Percentiles rank a stretch among this genome's conserved stretches.
Evolutionary conservation across 1,140 invertebrate genomes (phyloP).

Genomic region (Chlorops oryzae): DNA sequence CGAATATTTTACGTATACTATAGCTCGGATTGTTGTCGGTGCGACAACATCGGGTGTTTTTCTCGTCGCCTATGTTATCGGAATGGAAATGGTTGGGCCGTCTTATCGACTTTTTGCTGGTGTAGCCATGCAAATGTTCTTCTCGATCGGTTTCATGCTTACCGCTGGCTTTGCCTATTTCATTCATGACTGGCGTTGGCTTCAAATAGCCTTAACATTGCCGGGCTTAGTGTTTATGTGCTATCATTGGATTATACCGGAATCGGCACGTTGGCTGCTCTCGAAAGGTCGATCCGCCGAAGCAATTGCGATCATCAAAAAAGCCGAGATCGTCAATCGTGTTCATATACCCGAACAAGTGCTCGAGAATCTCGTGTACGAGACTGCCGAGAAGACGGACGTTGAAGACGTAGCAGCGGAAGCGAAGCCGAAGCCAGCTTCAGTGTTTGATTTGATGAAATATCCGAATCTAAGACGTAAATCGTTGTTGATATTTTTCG

Average conservation of each 20-base stretch:
- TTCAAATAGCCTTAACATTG: conserved; percentile 67
- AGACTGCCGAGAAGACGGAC: conserved; percentile 39
- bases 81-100: conserved; percentile 77
- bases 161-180: conserved; percentile 68
- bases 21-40: conserved; percentile 64
- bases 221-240: conserved; percentile 64
- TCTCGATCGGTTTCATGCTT: conserved; percentile 69
- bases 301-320: conserved; percentile 63
- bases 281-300: conserved; percentile 65
- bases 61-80: conserved; percentile 72
- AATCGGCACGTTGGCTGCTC: conserved; percentile 75
- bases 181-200: conserved; percentile 66
- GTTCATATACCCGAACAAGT: conserved; percentile 55
- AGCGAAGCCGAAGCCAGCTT: conserved; percentile 36
- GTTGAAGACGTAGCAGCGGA: conserved; percentile 29
- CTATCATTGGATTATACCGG: conserved; percentile 81
- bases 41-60: conserved; percentile 71
- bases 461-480: conserved; percentile 65
- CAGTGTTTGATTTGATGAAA: conserved; percentile 62
- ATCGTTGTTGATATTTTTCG: conserved; percentile 68
- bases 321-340: conserved; percentile 62
- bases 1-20: conserved; percentile 63
- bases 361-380: conserved; percentile 54
- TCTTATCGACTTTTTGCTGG: conserved; percentile 68
- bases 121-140: conserved; percentile 70